Evolutionary conservation across 2,797 vertebrate species (phyloP).

Genomic region (Argentina silus): DNA sequence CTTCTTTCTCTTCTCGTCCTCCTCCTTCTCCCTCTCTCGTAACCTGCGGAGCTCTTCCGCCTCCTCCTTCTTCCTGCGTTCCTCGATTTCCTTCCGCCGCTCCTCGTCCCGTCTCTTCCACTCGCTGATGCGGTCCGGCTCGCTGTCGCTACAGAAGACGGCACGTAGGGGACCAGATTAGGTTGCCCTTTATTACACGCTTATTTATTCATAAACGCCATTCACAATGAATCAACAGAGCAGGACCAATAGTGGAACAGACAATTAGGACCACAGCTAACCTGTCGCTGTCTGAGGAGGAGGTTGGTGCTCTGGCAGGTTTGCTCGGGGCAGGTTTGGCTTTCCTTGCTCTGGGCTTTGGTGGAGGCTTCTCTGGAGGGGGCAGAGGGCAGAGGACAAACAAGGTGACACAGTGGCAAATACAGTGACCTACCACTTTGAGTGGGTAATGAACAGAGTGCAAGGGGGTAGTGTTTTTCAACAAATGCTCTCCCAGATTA

Average conservation of each 20-base stretch:
- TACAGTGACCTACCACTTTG: conserved; percentile 1
- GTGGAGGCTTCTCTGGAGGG: conserved; percentile 83
- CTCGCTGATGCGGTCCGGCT: conserved; percentile 91
- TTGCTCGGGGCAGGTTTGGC: conserved; percentile 79
- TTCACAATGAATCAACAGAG: neutral
- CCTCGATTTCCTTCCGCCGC: conserved; percentile 88
- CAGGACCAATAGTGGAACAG: neutral
- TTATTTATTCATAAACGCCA: neutral
- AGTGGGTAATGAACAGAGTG: neutral
- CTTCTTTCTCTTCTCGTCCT: conserved; percentile 88
- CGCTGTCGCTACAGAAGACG: conserved; percentile 81
- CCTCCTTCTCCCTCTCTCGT: conserved; percentile 91
- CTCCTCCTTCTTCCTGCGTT: conserved; percentile 90
- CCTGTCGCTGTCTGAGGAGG: conserved; percentile 92
- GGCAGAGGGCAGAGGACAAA: neutral
- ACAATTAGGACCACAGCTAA: conserved; percentile 53
- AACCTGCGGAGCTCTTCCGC: conserved; percentile 91
- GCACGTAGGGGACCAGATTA: neutral
- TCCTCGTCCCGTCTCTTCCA: conserved; percentile 96
- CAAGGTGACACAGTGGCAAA: neutral
- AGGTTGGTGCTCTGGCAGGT: conserved; percentile 74
- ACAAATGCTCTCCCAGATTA: neutral
- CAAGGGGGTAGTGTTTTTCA: neutral
- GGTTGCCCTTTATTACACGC: neutral
- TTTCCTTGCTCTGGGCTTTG: conserved; percentile 89